Conservation (phyloP, 1,140 invertebrate genomes). For the Drosophila hydei region DNA sequence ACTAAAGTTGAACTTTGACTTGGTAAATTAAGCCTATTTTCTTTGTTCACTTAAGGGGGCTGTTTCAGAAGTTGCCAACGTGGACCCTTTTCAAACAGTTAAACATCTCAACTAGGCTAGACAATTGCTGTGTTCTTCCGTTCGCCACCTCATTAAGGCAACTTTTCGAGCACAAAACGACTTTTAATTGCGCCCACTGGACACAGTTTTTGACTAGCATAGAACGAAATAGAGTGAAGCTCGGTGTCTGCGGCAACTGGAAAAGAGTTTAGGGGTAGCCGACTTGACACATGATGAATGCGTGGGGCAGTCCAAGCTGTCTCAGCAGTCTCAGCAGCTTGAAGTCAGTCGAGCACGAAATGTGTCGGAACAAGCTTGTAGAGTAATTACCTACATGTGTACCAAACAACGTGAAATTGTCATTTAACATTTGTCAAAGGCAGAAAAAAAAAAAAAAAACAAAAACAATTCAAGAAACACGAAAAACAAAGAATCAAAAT, state of each 20-base stretch:
- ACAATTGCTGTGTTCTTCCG: constrained; percentile 56
- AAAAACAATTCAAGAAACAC: constrained; percentile 14
- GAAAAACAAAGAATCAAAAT: constrained; percentile 12
- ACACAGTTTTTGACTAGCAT: constrained; percentile 37
- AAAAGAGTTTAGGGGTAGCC: constrained; percentile 4
- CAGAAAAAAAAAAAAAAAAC: background rate
- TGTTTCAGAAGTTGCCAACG: constrained; percentile 4
- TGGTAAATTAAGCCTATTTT: constrained; percentile 32
- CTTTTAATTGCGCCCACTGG: constrained; percentile 75
- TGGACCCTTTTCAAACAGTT: constrained; percentile 20
- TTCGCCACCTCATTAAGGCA: constrained; percentile 70
- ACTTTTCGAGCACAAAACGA: constrained; percentile 63
- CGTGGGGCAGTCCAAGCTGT: constrained; percentile 35
- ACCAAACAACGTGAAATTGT: constrained; percentile 51
- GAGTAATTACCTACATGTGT: constrained; percentile 51
- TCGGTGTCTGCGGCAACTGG: background rate
- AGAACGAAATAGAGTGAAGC: background rate
- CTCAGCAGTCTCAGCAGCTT: constrained; percentile 12
- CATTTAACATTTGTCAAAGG: constrained; percentile 63
- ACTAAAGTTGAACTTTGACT: background rate
- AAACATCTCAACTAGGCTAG: constrained; percentile 58
- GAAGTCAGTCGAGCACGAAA: constrained; percentile 46
- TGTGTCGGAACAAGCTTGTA: constrained; percentile 28
- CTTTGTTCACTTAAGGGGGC: background rate
- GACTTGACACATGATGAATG: constrained; percentile 65